Base-by-base conservation (phyloP, 2,797 vertebrate genomes). In the Setipinna tenuifilis region DNA sequence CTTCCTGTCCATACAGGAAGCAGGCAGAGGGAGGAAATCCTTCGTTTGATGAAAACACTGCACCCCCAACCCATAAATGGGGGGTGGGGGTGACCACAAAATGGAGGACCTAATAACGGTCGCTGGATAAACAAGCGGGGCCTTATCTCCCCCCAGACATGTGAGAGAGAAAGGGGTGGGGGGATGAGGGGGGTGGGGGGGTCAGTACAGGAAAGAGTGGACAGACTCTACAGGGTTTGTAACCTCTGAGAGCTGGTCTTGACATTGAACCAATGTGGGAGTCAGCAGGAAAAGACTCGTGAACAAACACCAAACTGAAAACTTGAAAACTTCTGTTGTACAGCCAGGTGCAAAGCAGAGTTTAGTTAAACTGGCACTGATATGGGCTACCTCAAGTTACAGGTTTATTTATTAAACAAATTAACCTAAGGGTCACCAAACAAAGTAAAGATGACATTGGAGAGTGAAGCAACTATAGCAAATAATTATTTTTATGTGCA, bases 1-100 rank as follows among this genome's bases (percentile, higher is more conserved):
- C 83, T 94, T 95, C 94, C 93, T 94, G 92, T 91, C 91, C 92
- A 91, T 90, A 92, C 92, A 95, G 95, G 94, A 95, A 94, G 85
- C 91, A 93, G 89, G 82, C 89, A 91, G 86, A 88, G 88, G 88
- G 88, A 96, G 94, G 95, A 96, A 95, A 94, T 94, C 93, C 94
- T 93, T 94, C 91, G 90, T 85, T 81, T 89, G 87, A 91, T 92
- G 86, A 94, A 94, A 94, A 90, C 90, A 85, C 65, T 35, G 90
- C 87, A 84, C 90, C 91, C 89, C 90, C 2, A 54, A 54, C 7
- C 50, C 50, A 54, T 54, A 54, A 54, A 54, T 54, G 50, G 14
- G 10, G 50, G 50, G 14, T 54, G 50, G 50, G 50, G 2, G n/a
- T n/a, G n/a, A 54, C 50, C 7, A 87, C 62, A 89, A 89, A 87